A percentile compares a stretch with the other conserved stretches of the same genome.
These are phyloP conservation scores for Noctua janthina DNA, from an alignment of 2,888 invertebrate species.

Conservation along the genomic window DNA sequence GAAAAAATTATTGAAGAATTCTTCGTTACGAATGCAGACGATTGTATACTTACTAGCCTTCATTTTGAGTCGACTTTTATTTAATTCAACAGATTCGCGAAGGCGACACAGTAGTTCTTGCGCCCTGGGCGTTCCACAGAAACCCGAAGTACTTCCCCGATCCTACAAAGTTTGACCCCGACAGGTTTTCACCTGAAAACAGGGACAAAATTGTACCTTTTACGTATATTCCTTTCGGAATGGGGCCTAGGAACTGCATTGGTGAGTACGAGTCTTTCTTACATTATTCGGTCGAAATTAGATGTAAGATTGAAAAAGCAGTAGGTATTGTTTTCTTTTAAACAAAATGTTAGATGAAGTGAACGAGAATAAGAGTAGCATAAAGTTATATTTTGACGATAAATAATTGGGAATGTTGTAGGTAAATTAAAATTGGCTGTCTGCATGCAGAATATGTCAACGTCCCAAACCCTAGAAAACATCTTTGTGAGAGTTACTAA, in stretches of 20 bases:
- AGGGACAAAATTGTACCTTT: constrained; percentile 72
- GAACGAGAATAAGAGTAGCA: background rate
- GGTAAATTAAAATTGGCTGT: background rate
- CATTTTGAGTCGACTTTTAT: background rate
- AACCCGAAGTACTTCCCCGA: constrained; percentile 75
- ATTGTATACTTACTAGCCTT: background rate
- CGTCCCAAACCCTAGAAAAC: background rate
- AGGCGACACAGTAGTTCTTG: constrained; percentile 79
- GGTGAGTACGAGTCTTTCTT: constrained; percentile 66
- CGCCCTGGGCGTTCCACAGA: constrained; percentile 77
- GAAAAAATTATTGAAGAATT: background rate
- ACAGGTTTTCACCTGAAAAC: constrained; percentile 77
- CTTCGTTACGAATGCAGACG: background rate
- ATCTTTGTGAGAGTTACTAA: background rate
- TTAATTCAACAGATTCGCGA: constrained; percentile 73
- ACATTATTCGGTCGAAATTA: background rate
- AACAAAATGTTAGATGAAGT: background rate
- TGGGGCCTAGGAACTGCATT: constrained; percentile 80
- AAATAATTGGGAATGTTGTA: background rate
- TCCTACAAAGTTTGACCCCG: constrained; percentile 79
- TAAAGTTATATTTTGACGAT: background rate
- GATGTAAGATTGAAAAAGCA: background rate
- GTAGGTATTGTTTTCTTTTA: background rate
- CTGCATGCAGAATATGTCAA: background rate
- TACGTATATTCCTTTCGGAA: constrained; percentile 78